Base-by-base conservation (phyloP, 1,140 invertebrate genomes). In the Caenorhabditis latens region DNA sequence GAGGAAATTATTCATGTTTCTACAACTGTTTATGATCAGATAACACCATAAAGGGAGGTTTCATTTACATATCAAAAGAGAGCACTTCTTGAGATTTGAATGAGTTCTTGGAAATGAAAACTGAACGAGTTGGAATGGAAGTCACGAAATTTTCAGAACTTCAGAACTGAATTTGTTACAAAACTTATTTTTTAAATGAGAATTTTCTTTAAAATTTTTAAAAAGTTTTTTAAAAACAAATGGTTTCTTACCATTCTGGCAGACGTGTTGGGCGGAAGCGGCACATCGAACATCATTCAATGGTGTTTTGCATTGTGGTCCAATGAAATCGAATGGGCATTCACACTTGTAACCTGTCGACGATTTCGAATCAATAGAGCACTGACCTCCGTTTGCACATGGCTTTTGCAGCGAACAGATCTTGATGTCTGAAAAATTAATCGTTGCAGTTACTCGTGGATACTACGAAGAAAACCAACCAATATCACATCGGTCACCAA, bases 401-500 rank as follows among this genome's bases (percentile, higher is more conserved):
- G 71, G 71, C 19, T 79, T 79, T 24, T 79, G 19, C 3, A 43
- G 5, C 0, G 71, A 79, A n/a, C 71, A 79, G 46, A 79, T 53
- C 6, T 79, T 50, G 46, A 79, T 24, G 46, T 79, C 71, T 79
- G 67, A 9, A 75, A 48, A 4, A 32, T 21, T 24, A 50, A 79
- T 32, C 32, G 2, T 32, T 0, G 32, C 1, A 32, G 32, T 32
- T 32, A 32, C 32, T 32, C 32, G 32, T 0, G 32, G 2, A 32
- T 32, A 32, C 2, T 32, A 32, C 32, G 32, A 32, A 32, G 32
- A 32, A 32, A 32, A 46, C 67, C 16, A 32, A 79, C 71, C 71
- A 50, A 79, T 79, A 50, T 79, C 71, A 79, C 71, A 79, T n/a
- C 46, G n/a, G 9, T 79, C 71, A 11, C 71, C 71, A 50, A 79